Conservation (phyloP, 2,797 vertebrate species). For the Dromococcyx pavoninus region DNA sequence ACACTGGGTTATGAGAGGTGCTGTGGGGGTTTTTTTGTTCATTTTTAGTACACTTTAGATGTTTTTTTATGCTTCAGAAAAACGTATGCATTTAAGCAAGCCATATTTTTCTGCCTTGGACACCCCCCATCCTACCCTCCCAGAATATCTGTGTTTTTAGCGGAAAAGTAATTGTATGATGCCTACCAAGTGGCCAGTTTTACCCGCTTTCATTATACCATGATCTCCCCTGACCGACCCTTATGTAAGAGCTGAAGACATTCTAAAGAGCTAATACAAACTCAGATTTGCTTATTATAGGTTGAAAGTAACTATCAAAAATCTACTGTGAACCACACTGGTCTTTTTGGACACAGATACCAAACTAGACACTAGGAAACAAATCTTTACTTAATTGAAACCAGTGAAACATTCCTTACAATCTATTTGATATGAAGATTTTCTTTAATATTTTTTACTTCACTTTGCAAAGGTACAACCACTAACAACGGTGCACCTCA, state of each 20-base stretch:
- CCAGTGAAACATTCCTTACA: background rate
- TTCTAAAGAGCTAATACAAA: background rate
- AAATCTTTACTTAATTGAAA: background rate
- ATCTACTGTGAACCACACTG: background rate
- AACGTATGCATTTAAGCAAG: background rate
- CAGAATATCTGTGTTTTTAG: background rate
- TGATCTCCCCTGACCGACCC: background rate
- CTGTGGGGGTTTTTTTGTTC: background rate
- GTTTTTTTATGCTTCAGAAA: background rate
- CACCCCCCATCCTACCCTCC: too few relatives aligned
- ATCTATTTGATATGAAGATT: background rate
- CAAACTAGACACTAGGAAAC: background rate
- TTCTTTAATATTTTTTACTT: background rate
- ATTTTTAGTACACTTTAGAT: background rate
- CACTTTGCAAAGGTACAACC: background rate
- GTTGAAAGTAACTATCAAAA: background rate
- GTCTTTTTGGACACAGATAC: background rate
- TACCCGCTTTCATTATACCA: background rate
- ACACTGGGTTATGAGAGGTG: background rate
- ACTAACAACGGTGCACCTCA: background rate
- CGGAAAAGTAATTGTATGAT: background rate
- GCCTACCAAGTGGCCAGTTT: background rate
- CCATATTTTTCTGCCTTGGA: accelerated
- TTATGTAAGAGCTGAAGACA: background rate
- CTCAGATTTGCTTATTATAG: background rate